Evolutionary conservation across 2,797 vertebrate species (phyloP).

Genomic region (Tauraco hartlaubi): DNA sequence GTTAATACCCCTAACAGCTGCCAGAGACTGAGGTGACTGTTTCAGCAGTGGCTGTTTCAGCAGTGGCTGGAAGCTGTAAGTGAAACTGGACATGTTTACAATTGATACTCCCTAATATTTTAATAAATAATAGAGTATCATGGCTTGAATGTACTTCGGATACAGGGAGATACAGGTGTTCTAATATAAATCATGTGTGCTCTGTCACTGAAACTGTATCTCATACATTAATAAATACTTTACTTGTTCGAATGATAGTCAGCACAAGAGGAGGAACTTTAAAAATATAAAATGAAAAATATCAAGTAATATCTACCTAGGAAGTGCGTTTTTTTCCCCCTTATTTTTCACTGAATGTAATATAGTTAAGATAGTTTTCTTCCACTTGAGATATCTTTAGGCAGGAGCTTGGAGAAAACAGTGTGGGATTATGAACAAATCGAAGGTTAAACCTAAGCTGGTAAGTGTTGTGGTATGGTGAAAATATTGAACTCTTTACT

Average conservation of each 20-base stretch:
- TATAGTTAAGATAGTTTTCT: background rate
- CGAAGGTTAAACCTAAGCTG: background rate
- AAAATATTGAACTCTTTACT: background rate
- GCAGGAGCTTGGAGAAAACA: background rate
- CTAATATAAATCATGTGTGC: background rate
- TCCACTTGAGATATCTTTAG: background rate
- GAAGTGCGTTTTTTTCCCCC: fast-evolving
- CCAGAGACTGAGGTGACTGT: background rate
- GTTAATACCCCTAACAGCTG: background rate
- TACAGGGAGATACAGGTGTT: background rate
- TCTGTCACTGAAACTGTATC: constrained; percentile 5
- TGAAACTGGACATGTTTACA: background rate
- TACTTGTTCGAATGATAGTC: background rate
- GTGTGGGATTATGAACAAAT: background rate
- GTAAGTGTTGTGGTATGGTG: background rate
- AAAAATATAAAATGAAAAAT: background rate
- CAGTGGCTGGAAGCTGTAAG: background rate
- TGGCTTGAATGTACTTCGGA: background rate
- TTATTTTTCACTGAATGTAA: background rate
- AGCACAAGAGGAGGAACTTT: background rate
- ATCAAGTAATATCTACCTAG: background rate
- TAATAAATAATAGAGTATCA: background rate
- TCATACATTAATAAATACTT: background rate
- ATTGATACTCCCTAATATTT: background rate
- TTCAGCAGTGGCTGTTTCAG: background rate